Evolutionary conservation across 2,113 vertebrate species (phyloP).

Genomic region (Cercopithecus mona): DNA sequence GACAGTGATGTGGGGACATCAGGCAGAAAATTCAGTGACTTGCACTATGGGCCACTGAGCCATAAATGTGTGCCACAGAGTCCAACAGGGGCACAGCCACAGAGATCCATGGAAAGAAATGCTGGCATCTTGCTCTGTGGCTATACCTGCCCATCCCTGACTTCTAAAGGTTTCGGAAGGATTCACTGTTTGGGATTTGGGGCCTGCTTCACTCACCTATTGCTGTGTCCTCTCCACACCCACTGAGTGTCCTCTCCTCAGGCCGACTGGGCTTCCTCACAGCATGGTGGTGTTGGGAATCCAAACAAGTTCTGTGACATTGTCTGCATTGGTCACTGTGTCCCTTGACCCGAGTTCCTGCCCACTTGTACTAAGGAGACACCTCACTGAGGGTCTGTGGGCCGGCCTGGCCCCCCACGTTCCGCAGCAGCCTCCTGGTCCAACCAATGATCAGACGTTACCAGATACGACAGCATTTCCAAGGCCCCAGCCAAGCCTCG

Average conservation of each 20-base stretch:
- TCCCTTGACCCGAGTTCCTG: not conserved
- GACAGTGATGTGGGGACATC: too few species aligned
- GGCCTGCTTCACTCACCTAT: not conserved
- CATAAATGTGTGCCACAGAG: not conserved
- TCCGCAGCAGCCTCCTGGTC: not conserved
- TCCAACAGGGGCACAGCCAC: too few species aligned
- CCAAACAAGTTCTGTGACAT: too few species aligned
- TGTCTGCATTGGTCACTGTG: accelerated
- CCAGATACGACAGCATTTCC: not conserved
- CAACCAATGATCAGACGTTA: too few species aligned
- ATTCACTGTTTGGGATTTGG: accelerated
- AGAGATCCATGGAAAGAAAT: not conserved
- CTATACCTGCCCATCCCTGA: too few species aligned
- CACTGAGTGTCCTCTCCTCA: not conserved
- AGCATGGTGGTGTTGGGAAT: not conserved
- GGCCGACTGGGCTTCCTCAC: not conserved
- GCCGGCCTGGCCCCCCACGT: not conserved
- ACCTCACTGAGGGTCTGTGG: not conserved
- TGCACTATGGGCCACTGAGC: not conserved
- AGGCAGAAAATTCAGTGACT: too few species aligned
- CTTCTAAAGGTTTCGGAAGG: not conserved
- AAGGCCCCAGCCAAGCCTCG: not conserved
- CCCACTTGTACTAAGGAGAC: accelerated
- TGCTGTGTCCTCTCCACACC: not conserved
- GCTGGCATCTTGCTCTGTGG: too few species aligned